Percentiles rank a stretch among this genome's conserved stretches.
These are phyloP conservation scores for Buathra laborator DNA, from an alignment of 2,888 invertebrate genomes.

Conservation along the genomic window DNA sequence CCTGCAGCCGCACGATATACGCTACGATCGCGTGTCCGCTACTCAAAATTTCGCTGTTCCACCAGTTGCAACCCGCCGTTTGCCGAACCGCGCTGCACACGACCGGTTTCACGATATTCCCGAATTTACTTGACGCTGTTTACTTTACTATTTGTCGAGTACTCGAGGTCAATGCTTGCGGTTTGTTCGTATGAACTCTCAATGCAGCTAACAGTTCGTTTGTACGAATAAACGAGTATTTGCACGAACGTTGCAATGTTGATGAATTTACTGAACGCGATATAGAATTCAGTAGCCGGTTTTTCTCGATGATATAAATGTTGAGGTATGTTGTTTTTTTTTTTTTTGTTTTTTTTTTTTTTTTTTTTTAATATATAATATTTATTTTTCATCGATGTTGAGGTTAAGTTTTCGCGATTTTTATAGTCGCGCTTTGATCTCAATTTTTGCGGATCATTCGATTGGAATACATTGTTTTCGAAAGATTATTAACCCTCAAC, in stretches of 20 bases:
- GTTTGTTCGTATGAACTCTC: constrained; percentile 8
- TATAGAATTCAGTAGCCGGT: neutral
- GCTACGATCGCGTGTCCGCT: constrained; percentile 37
- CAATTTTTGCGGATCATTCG: no score
- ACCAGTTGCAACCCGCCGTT: neutral
- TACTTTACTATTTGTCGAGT: constrained; percentile 24
- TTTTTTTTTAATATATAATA: neutral
- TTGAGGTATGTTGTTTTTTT: neutral
- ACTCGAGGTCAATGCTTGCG: constrained; percentile 4
- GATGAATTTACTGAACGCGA: neutral
- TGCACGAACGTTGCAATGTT: neutral
- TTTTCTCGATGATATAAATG: neutral
- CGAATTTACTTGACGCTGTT: constrained; percentile 52
- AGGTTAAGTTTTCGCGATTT: no score
- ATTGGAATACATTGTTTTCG: no score
- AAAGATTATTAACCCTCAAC: no score
- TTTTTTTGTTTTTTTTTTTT: neutral
- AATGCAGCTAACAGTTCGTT: neutral
- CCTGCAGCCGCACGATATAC: neutral
- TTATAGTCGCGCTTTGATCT: no score
- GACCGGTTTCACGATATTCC: constrained; percentile 23
- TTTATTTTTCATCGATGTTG: neutral
- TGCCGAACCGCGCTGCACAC: neutral
- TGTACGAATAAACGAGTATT: constrained; percentile 12
- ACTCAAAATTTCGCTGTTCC: neutral